Conservation (phyloP, 2,888 invertebrate genomes). For the Drosophila neotestacea region DNA sequence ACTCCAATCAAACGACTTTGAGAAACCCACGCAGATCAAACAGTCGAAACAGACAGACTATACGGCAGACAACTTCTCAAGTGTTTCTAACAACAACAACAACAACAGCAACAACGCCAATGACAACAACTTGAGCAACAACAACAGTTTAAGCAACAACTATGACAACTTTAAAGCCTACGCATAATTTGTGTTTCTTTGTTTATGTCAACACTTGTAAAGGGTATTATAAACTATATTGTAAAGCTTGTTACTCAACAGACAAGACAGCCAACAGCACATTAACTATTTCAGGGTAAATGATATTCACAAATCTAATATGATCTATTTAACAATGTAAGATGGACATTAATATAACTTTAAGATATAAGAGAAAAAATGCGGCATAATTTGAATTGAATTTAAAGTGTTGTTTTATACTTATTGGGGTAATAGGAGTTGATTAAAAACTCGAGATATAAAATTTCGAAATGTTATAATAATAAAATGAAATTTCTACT, state of each 20-base stretch:
- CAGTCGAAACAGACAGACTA: constrained; percentile 54
- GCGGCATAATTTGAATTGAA: too few species aligned
- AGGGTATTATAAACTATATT: constrained; percentile 13
- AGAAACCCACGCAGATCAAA: constrained; percentile 54
- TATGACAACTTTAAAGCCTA: constrained; percentile 59
- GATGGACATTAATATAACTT: background rate
- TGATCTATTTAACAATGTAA: background rate
- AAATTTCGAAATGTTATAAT: too few species aligned
- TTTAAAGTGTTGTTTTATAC: too few species aligned
- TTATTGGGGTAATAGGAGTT: too few species aligned
- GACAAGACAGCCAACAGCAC: constrained; percentile 1
- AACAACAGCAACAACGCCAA: constrained; percentile 26
- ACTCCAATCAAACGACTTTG: constrained; percentile 69
- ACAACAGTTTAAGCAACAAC: constrained; percentile 33
- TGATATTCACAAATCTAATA: background rate
- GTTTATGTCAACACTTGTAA: constrained; percentile 16
- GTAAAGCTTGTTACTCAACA: constrained; percentile 6
- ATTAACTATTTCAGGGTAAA: background rate
- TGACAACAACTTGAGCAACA: constrained; percentile 19
- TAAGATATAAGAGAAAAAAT: too few species aligned
- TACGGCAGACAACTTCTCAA: constrained; percentile 63
- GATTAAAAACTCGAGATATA: too few species aligned
- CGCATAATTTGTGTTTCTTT: constrained; percentile 52
- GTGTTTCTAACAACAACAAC: constrained; percentile 62
- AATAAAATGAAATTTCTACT: too few species aligned